phyloP scores from a whole-genome alignment of 1,140 invertebrate species.

The Papilio dardanus region DNA sequence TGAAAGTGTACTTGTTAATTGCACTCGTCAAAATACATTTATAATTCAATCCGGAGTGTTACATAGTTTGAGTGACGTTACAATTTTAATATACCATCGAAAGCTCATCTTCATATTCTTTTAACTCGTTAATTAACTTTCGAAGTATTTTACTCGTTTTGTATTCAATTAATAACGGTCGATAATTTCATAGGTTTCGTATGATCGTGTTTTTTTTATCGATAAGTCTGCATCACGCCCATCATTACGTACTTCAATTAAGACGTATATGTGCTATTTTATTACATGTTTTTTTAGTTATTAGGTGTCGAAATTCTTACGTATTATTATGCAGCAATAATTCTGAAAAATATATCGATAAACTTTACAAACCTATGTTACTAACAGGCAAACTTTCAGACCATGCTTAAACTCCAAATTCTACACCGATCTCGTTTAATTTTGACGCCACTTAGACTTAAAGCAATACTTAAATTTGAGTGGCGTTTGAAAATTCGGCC shows the following conservation, averaged over 20 bases:
- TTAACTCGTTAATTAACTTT: conserved; percentile 47
- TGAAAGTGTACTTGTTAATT: conserved; percentile 75
- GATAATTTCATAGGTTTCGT: conserved; percentile 25
- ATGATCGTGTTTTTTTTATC: conserved; percentile 2
- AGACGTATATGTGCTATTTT: conserved; percentile 37
- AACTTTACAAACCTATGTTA: background rate
- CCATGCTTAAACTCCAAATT: too few species aligned
- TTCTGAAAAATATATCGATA: background rate
- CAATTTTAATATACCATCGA: conserved; percentile 52
- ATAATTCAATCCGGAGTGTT: conserved; percentile 55
- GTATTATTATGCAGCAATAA: background rate
- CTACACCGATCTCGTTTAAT: too few species aligned
- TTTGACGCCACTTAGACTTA: too few species aligned
- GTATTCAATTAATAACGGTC: conserved; percentile 33
- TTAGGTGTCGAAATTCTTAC: background rate
- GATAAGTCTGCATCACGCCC: conserved; percentile 5
- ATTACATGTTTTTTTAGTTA: conserved; percentile 30
- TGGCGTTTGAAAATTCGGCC: too few species aligned
- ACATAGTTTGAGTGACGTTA: conserved; percentile 60
- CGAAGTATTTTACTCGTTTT: conserved; percentile 37
- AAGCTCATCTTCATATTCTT: conserved; percentile 39
- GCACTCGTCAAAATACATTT: conserved; percentile 60
- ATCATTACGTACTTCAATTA: conserved; percentile 32
- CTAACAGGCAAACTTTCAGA: too few species aligned
- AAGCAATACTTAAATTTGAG: too few species aligned